A percentile compares a stretch with the other conserved stretches of the same genome.
phyloP scores from a whole-genome alignment of 2,888 invertebrate genomes.

The Electrophaes corylata region DNA sequence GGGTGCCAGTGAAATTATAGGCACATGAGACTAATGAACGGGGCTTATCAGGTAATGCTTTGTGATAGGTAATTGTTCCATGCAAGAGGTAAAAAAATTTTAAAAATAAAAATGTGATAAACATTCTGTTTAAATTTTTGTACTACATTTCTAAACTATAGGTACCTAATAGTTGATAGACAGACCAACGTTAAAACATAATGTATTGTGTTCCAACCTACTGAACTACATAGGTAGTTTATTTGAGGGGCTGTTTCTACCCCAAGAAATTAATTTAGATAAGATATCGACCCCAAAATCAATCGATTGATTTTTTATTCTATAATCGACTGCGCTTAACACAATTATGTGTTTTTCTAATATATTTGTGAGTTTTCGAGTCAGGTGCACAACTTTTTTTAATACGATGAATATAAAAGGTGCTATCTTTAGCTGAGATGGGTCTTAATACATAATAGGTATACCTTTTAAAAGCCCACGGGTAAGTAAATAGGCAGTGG shows the following conservation, averaged over 20 bases:
- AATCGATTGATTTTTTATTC: constrained; percentile 61
- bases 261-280: constrained; percentile 68
- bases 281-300: constrained; percentile 65
- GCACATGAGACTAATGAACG: too few species aligned
- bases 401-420: constrained; percentile 23
- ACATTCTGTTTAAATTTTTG: too few species aligned
- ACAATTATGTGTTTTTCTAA: constrained; percentile 60
- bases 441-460: not conserved
- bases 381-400: constrained; percentile 36
- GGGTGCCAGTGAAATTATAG: too few species aligned
- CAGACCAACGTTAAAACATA: not conserved
- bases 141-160: not conserved
- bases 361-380: constrained; percentile 43
- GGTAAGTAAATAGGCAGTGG: not conserved
- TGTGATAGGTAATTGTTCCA: too few species aligned
- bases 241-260: constrained; percentile 15
- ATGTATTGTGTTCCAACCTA: not conserved
- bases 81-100: too few species aligned
- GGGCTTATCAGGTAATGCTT: too few species aligned
- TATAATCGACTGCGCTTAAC: constrained; percentile 47
- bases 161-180: too few species aligned
- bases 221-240: not conserved
- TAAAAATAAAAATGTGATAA: too few species aligned
- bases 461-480: constrained; percentile 6
- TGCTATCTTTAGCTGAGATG: constrained; percentile 10